Conservation (phyloP, 2,888 invertebrate species). For the Habrosyne pyritoides region DNA sequence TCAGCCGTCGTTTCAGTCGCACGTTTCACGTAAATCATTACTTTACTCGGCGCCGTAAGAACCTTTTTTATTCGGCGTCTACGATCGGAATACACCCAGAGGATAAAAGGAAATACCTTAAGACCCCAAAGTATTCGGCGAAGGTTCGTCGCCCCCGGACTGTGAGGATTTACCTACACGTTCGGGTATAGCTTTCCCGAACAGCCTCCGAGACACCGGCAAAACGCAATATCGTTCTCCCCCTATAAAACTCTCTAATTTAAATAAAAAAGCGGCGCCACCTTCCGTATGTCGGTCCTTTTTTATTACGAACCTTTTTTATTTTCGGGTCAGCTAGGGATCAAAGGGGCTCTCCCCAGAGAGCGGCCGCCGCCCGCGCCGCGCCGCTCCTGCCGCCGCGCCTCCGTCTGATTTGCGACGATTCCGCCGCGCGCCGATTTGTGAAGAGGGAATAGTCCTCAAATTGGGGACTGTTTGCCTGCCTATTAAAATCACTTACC, state of each 20-base stretch:
- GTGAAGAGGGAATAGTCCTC: constrained; percentile 79
- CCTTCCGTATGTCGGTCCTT: constrained; percentile 83
- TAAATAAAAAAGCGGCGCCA: constrained; percentile 84
- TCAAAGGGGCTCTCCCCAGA: constrained; percentile 81
- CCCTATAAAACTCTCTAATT: constrained; percentile 84
- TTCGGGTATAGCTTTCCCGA: constrained; percentile 62
- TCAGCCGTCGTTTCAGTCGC: constrained; percentile 20
- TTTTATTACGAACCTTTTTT: constrained; percentile 83
- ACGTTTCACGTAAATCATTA: constrained; percentile 36
- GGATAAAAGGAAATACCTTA: constrained; percentile 56
- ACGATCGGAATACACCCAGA: constrained; percentile 46
- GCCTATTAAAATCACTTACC: constrained; percentile 81
- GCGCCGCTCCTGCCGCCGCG: constrained; percentile 43
- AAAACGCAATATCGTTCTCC: constrained; percentile 82
- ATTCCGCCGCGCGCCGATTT: constrained; percentile 78
- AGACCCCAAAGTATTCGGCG: constrained; percentile 57
- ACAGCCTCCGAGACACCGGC: constrained; percentile 75
- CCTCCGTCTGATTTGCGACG: constrained; percentile 78
- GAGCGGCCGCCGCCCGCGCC: constrained; percentile 50
- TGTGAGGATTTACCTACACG: constrained; percentile 61
- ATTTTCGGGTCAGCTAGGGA: constrained; percentile 83
- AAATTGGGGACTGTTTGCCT: constrained; percentile 77
- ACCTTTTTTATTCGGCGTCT: constrained; percentile 41
- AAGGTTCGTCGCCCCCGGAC: constrained; percentile 61
- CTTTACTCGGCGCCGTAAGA: constrained; percentile 31